These are phyloP conservation scores for Epirrita christyi DNA, from an alignment of 2,888 invertebrate genomes.

Conservation along the genomic window DNA sequence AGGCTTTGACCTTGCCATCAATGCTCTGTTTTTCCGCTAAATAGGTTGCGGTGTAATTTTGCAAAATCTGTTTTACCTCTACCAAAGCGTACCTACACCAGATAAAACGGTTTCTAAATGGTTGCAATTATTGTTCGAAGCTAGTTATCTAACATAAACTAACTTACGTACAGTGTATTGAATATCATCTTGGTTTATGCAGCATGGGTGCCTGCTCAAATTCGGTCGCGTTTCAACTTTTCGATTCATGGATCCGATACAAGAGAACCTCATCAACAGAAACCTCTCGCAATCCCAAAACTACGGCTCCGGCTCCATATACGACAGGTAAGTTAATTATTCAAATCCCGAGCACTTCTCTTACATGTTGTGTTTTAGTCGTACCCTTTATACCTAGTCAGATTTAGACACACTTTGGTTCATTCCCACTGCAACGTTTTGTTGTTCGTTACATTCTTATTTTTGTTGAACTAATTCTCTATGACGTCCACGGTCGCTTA, in stretches of 20 bases:
- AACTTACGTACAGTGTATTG: neutral
- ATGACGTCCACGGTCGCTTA: conserved; percentile 58
- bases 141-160: no score
- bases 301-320: conserved; percentile 90
- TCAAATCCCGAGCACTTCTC: conserved; percentile 21
- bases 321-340: conserved; percentile 88
- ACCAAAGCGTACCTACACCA: conserved; percentile 9
- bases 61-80: conserved; percentile 15
- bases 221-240: conserved; percentile 95
- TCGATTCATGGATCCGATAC: conserved; percentile 92
- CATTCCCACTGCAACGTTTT: conserved; percentile 55
- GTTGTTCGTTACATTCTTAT: conserved; percentile 46
- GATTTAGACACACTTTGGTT: conserved; percentile 45
- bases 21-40: conserved; percentile 32
- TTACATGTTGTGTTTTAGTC: conserved; percentile 61
- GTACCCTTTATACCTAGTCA: conserved; percentile 46
- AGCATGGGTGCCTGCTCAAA: conserved; percentile 94
- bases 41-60: conserved; percentile 39
- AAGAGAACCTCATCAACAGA: conserved; percentile 91
- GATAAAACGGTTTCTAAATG: conserved; percentile 5
- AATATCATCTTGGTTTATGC: conserved; percentile 37
- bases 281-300: conserved; percentile 90
- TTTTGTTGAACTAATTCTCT: conserved; percentile 52
- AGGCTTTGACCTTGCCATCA: conserved; percentile 38
- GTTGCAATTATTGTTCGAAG: neutral